phyloP scores from a whole-genome alignment of 2,888 invertebrate species.

The Cremastinae sp. region DNA sequence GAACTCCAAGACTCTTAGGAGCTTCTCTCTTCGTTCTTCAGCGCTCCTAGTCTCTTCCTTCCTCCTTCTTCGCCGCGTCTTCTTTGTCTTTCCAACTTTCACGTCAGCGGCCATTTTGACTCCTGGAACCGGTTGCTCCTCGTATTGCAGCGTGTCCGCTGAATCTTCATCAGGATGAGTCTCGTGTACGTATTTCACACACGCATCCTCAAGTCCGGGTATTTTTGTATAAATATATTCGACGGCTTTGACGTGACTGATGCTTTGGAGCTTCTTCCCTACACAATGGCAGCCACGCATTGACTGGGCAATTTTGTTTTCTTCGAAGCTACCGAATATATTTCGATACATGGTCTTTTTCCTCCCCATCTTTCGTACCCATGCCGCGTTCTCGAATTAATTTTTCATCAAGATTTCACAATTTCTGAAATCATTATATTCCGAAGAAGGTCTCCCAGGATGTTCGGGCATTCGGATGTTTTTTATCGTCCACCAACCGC shows the following conservation, averaged over 20 bases:
- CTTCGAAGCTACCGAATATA: slow-evolving; percentile 31
- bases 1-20: slow-evolving; percentile 47
- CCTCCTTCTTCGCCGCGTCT: slow-evolving; percentile 21
- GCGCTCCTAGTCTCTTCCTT: slow-evolving; percentile 2
- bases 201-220: slow-evolving; percentile 1
- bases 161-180: slow-evolving; percentile 33
- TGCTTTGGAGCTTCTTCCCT: slow-evolving; percentile 13
- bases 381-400: slow-evolving; percentile 22
- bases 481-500: slow-evolving; percentile 25
- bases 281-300: not conserved
- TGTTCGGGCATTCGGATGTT: slow-evolving; percentile 1
- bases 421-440: slow-evolving; percentile 35
- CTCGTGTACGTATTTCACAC: slow-evolving; percentile 7
- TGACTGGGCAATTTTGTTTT: slow-evolving; percentile 22
- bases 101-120: slow-evolving; percentile 71
- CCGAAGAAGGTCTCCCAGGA: slow-evolving; percentile 8
- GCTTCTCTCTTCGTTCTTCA: slow-evolving; percentile 11
- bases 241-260: slow-evolving; percentile 10
- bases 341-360: slow-evolving; percentile 5
- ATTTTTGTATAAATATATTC: slow-evolving; percentile 20
- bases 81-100: slow-evolving; percentile 27
- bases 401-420: slow-evolving; percentile 38
- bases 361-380: not conserved
- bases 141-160: slow-evolving; percentile 12
- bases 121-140: slow-evolving; percentile 68